phyloP scores from a whole-genome alignment of 2,888 invertebrate genomes.

The Eupelmus urozonus region DNA sequence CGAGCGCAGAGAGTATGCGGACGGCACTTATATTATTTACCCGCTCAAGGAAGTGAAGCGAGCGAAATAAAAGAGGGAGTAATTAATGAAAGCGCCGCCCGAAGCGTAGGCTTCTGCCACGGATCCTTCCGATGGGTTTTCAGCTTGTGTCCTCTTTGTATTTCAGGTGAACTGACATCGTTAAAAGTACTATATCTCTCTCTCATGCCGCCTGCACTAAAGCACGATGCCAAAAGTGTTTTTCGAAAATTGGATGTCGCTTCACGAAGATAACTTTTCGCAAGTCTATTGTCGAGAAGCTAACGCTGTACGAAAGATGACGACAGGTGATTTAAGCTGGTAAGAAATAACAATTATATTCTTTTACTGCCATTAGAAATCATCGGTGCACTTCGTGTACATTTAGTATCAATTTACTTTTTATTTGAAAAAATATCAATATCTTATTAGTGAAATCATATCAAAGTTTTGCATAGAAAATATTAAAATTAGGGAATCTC shows the following conservation, averaged over 20 bases:
- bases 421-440: too few species aligned
- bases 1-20: conserved; percentile 36
- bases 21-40: conserved; percentile 64
- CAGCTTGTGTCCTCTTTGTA: conserved; percentile 16
- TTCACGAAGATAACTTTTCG: background rate
- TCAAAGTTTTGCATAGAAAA: too few species aligned
- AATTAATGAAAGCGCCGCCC: conserved; percentile 62
- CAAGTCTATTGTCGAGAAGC: background rate
- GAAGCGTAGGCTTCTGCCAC: conserved; percentile 5
- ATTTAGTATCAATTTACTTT: too few species aligned
- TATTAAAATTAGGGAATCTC: too few species aligned
- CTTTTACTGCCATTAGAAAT: too few species aligned
- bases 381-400: too few species aligned
- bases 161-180: conserved; percentile 27
- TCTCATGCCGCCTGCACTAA: background rate
- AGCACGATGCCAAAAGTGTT: conserved; percentile 16
- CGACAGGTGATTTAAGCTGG: too few species aligned
- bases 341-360: too few species aligned
- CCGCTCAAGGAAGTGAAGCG: conserved; percentile 57
- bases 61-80: conserved; percentile 63
- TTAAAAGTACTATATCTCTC: conserved; percentile 38
- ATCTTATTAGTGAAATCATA: too few species aligned
- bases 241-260: conserved; percentile 21
- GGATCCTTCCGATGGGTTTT: conserved; percentile 32
- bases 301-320: too few species aligned